Base-by-base conservation (phyloP, 2,113 vertebrate genomes). In the Lonchura striata region DNA sequence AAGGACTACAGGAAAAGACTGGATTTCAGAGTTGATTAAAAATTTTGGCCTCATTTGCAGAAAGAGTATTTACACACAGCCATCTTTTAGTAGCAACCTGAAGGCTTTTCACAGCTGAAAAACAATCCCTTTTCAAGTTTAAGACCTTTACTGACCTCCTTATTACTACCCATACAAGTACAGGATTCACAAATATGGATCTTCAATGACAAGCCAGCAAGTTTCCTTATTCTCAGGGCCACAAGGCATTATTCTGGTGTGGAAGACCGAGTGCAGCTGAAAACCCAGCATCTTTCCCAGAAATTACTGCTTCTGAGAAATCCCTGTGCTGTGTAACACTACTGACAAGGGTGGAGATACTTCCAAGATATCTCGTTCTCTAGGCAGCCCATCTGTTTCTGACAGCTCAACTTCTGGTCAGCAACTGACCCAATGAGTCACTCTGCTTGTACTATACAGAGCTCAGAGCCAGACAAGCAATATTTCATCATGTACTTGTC, bases 371-470 rank as follows among this genome's bases (percentile, higher is more conserved):
- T 35, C 74, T 56, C 21, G 35, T 63, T 89, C 78, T 91, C 86
- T 61, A 92, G 81, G 63, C 77, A 95, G 70, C 59, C 78, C 89
- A 91, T 94, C 86, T 94, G 78, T 21, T 91, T 77, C 54, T 79
- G 63, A 44, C 41, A 77, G 75, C 63, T 80, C 46, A 50, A 88
- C 66, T 63, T 65, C 82, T 92, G 82, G 74, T 94, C 82, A 90
- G 87, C 63, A 91, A 79, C 25, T 69, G 84, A 92, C 61, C 66
- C 1, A 0, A 49, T 85, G 82, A 94, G 66, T 95, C 84, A 85
- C 66, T 85, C 64, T 57, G 50, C 28, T 25, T 80, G 49, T 77
- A 84, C 39, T 65, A 25, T 41, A 80, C 21, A 81, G 33, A 87
- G 74, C 52, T 81, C n/a, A 50, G 22, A 74, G 57, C 57, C 88